Evolutionary conservation across 2,797 vertebrate species (phyloP), one percentile per base, ranked within the genome.

Genomic region (Pterois miles): DNA sequence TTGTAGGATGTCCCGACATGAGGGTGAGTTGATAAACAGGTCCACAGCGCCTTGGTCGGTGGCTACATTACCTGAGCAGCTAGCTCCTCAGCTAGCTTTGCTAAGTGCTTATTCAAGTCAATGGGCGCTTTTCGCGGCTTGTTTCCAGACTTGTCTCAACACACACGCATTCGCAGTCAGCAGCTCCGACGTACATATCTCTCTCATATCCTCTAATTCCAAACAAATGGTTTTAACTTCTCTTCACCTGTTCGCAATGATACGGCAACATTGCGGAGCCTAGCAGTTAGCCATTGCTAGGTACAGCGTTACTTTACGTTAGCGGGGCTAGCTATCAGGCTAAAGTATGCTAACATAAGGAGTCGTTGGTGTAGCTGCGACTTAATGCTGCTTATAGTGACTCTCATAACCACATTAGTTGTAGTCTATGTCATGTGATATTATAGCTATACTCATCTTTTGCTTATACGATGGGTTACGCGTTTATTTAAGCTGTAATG

Each of bases 1-100:
- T 90, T 94, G 91, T 96, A 98, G 97, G 96, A 98, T 98, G 97
- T 98, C 97, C 97, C 96, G 97, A 96, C 97, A 98, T 97, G 97
- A 98, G 96, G 97, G 97, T 98, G 95, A 93, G 96, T 92, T 76
- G 74, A 91, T 76, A 86, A 86, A 88, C 83, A 76, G 71, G 71
- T 86, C 76, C 77, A 67, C 59, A 52, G 84, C 71, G 75, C 73
- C 71, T 64, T 33, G 70, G 40, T 71, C 59, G 81, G 62, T 62
- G 59, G 73, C 81, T 89, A 80, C 79, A 46, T 77, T 85, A 82
- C 83, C 87, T 79, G 48, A 74, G 83, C 71, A 34, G 87, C 87
- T 93, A 92, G 87, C 88, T 74, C n/a, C 36, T 43, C 6, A 22
- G 84, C 87, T 90, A 91, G 83, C 86, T 79, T 4, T 16, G 86